Conservation (phyloP, 1,140 invertebrate species). For the Nebria ingens region DNA sequence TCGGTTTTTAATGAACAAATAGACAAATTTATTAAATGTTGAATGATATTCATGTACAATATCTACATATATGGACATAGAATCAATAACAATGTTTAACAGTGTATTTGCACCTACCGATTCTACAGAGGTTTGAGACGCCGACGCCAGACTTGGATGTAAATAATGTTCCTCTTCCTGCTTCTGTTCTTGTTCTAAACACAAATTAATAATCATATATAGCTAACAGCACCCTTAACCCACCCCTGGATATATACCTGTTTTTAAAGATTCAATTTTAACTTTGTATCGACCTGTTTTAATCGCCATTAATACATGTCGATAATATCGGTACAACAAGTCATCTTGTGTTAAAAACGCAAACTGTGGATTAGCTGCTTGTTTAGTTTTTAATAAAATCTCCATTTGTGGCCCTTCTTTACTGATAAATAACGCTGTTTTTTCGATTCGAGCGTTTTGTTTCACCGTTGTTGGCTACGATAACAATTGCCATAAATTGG, state of each 20-base stretch:
- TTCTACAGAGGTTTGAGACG: conserved; percentile 38
- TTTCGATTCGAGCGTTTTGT: conserved; percentile 89
- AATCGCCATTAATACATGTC: conserved; percentile 67
- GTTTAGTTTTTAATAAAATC: conserved; percentile 94
- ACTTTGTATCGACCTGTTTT: conserved; percentile 64
- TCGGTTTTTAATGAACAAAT: not conserved
- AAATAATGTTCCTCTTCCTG: conserved; percentile 61
- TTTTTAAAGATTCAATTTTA: conserved; percentile 21
- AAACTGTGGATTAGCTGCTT: conserved; percentile 88
- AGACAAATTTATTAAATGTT: not conserved
- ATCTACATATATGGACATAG: not conserved
- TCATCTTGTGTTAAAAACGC: conserved; percentile 84
- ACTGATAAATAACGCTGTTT: conserved; percentile 90
- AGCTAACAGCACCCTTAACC: too few species aligned
- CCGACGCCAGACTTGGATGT: conserved; percentile 64
- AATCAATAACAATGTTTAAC: conserved; percentile 11
- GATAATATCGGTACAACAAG: conserved; percentile 81
- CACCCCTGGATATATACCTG: too few species aligned
- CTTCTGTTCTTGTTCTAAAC: conserved; percentile 32
- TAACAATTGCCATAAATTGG: not conserved
- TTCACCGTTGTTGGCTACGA: conserved; percentile 87
- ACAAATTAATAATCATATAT: too few species aligned
- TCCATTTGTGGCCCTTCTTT: conserved; percentile 95
- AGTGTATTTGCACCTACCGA: conserved; percentile 39
- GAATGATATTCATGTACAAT: not conserved